Evolutionary conservation across 2,888 invertebrate species (phyloP).

Genomic region (Itoplectis maculator): DNA sequence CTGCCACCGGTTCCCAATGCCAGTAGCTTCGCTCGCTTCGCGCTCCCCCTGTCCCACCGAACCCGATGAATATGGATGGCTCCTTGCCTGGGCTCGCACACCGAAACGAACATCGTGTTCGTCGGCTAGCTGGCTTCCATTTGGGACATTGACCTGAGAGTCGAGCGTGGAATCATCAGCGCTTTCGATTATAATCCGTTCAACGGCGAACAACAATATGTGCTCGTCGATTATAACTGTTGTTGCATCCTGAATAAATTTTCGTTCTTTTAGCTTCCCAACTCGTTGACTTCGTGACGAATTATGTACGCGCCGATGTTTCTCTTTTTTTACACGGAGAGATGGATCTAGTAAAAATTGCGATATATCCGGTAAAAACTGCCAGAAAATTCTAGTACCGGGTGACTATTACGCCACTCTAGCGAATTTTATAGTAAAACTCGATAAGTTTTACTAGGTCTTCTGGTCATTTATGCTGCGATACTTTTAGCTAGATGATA

Average conservation of each 20-base stretch:
- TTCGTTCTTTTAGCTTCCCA: neutral
- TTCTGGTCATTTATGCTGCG: too few relatives aligned
- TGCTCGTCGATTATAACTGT: slow-evolving; percentile 65
- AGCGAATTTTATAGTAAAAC: too few relatives aligned
- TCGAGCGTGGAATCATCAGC: slow-evolving; percentile 77
- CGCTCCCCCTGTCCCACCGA: slow-evolving; percentile 47
- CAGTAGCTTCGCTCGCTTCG: slow-evolving; percentile 34
- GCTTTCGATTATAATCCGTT: slow-evolving; percentile 82
- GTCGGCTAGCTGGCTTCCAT: slow-evolving; percentile 71
- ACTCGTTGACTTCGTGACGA: neutral
- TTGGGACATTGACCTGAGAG: slow-evolving; percentile 81
- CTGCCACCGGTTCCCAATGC: slow-evolving; percentile 45
- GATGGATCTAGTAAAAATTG: too few relatives aligned
- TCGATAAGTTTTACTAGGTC: too few relatives aligned
- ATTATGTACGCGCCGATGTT: neutral
- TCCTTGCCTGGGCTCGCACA: slow-evolving; percentile 70
- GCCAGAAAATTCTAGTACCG: too few relatives aligned
- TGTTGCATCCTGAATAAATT: neutral
- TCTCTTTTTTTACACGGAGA: too few relatives aligned
- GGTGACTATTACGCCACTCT: too few relatives aligned
- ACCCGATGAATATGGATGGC: slow-evolving; percentile 79
- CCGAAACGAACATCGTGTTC: slow-evolving; percentile 52
- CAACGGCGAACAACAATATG: slow-evolving; percentile 71
- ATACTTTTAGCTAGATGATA: too few relatives aligned
- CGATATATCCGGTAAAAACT: too few relatives aligned